A percentile compares a stretch with the other conserved stretches of the same genome.
Evolutionary conservation across 2,797 vertebrate genomes (phyloP).

Genomic region (Smutsia gigantea): DNA sequence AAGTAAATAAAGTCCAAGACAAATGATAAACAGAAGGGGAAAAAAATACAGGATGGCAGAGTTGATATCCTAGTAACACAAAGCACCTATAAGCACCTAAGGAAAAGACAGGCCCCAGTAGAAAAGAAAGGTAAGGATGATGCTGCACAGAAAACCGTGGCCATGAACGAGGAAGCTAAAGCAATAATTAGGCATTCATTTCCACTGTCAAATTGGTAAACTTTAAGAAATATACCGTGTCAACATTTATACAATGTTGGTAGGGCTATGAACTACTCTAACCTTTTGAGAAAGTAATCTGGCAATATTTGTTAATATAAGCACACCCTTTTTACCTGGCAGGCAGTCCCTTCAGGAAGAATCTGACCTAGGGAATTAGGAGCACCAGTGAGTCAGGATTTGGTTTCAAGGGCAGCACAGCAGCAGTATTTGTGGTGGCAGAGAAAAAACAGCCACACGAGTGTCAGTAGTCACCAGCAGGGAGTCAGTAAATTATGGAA

Average conservation of each 20-base stretch:
- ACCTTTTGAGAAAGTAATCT: not conserved
- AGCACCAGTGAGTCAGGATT: not conserved
- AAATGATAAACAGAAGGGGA: not conserved
- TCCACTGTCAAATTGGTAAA: not conserved
- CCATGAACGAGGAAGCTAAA: not conserved
- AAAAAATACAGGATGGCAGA: not conserved
- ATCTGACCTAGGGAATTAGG: not conserved
- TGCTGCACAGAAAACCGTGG: not conserved
- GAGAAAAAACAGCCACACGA: not conserved
- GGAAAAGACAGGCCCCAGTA: not conserved
- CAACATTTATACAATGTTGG: fast-evolving
- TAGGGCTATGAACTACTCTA: not conserved
- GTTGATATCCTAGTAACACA: not conserved
- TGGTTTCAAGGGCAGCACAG: not conserved
- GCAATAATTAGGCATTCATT: not conserved
- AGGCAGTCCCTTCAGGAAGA: not conserved
- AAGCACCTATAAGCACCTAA: not conserved
- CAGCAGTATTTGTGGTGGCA: not conserved
- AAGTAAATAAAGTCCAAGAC: not conserved
- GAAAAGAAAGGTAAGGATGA: not conserved
- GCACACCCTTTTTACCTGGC: not conserved
- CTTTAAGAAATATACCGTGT: fast-evolving
- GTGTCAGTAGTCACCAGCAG: not conserved
- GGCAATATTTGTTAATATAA: not conserved
- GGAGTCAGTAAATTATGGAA: not conserved